Percentiles rank a stretch among this genome's conserved stretches.
Evolutionary conservation across 2,888 invertebrate species (phyloP).

Genomic region (Phlogophora meticulosa): DNA sequence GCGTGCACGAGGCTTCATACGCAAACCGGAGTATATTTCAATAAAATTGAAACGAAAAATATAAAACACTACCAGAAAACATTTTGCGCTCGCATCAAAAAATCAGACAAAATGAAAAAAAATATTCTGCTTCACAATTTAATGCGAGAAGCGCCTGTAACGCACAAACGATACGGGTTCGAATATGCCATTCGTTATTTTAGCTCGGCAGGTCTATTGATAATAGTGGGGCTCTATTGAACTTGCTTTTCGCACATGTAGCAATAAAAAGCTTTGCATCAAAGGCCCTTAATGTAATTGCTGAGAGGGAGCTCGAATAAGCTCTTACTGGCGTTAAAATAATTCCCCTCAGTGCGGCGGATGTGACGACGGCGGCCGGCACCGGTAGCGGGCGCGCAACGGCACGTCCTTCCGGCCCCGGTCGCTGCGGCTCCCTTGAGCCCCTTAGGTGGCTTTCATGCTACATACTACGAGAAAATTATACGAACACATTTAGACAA

Average conservation of each 20-base stretch:
- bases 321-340: slow-evolving; percentile 79
- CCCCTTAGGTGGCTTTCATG: slow-evolving; percentile 75
- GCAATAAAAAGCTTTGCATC: slow-evolving; percentile 72
- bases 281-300: slow-evolving; percentile 79
- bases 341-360: slow-evolving; percentile 77
- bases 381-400: slow-evolving; percentile 77
- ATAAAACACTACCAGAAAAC: slow-evolving; percentile 24
- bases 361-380: slow-evolving; percentile 76
- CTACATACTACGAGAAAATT: slow-evolving; percentile 73
- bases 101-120: slow-evolving; percentile 29
- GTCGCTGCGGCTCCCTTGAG: slow-evolving; percentile 72
- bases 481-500: slow-evolving; percentile 71
- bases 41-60: slow-evolving; percentile 28
- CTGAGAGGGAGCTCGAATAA: slow-evolving; percentile 68
- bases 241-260: slow-evolving; percentile 63
- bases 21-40: slow-evolving; percentile 7
- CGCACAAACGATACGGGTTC: slow-evolving; percentile 36
- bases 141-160: slow-evolving; percentile 33
- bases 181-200: slow-evolving; percentile 56
- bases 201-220: slow-evolving; percentile 56
- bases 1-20: slow-evolving; percentile 3
- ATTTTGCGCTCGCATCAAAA: slow-evolving; percentile 12
- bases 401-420: slow-evolving; percentile 80
- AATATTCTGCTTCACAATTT: slow-evolving; percentile 46
- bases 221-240: slow-evolving; percentile 69